Base-by-base conservation (phyloP, 2,113 vertebrate genomes). In the Hydropotes inermis region DNA sequence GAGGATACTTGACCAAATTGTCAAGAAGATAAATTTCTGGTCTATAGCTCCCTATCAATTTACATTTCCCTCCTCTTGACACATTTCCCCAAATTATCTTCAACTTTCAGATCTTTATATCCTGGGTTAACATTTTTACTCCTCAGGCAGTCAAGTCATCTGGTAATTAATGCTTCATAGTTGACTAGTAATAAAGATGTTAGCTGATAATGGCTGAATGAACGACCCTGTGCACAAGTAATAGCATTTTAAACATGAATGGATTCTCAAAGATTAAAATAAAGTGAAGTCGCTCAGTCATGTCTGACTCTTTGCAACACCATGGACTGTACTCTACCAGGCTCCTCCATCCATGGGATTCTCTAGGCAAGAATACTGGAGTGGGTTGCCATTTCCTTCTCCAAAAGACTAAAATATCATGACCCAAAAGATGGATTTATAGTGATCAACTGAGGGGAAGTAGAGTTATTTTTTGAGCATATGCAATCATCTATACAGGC, bases 181-280 rank as follows among this genome's bases (percentile, higher is more conserved):
- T 82, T 96, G 92, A 76, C 50, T 89, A 90, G 64, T 84, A 96
- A 89, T 95, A 91, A 94, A 95, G 61, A 91, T 89, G n/a, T 86
- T 90, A 92, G 43, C n/a, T 93, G 17, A 93, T 93, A 96, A 78
- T 96, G 81, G 67, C 67, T 78, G 88, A 95, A 97, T 87, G 74
- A 90, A 92, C 95, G 87, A 96, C 87, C 74, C 33, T 95, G 89
- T 8, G n/a, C 81, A 94, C 27, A 78, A 95, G 84, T 98, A 92
- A 95, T 50, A 97, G 52, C 79, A 95, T 92, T 95, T 97, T 92
- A 95, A 97, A 74, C 76, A 67, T n/a, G 96, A 96, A 74, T 96
- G 70, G 84, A 78, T 74, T 97, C 43, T 83, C 57, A 92, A 97
- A 89, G 57, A 95, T 54, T 91, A 79, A 91, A 93, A 55, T 8